Evolutionary conservation across 2,113 vertebrate species (phyloP).

Genomic region (Heterocephalus glaber): DNA sequence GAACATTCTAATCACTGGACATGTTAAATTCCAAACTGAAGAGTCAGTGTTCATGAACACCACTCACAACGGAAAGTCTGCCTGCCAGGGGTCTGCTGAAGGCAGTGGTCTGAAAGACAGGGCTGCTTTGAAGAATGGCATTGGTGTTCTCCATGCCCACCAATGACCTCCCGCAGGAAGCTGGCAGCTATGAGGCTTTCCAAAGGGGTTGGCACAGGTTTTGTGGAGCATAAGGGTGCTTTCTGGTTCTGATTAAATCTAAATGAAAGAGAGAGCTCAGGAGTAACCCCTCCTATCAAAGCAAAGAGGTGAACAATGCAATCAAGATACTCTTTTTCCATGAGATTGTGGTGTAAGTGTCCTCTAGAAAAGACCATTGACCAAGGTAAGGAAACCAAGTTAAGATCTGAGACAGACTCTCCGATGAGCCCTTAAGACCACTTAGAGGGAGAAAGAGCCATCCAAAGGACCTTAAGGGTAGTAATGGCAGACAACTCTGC

Average conservation of each 20-base stretch:
- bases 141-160: background rate
- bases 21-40: background rate
- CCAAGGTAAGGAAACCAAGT: background rate
- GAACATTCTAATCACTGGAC: background rate
- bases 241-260: background rate
- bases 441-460: too few species aligned
- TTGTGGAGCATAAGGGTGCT: background rate
- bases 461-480: too few species aligned
- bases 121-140: background rate
- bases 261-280: background rate
- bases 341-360: background rate
- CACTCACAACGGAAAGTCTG: background rate
- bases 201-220: background rate
- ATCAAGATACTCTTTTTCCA: background rate
- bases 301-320: background rate
- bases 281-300: too few species aligned
- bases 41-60: background rate
- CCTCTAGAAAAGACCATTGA: background rate
- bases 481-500: background rate
- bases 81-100: background rate
- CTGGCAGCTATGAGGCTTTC: too few species aligned
- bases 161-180: background rate
- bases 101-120: background rate
- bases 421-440: background rate
- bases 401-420: background rate